Evolutionary conservation across 2,113 vertebrate genomes (phyloP), one percentile per base, ranked within the genome.

Genomic region (Pterophyllum scalare): DNA sequence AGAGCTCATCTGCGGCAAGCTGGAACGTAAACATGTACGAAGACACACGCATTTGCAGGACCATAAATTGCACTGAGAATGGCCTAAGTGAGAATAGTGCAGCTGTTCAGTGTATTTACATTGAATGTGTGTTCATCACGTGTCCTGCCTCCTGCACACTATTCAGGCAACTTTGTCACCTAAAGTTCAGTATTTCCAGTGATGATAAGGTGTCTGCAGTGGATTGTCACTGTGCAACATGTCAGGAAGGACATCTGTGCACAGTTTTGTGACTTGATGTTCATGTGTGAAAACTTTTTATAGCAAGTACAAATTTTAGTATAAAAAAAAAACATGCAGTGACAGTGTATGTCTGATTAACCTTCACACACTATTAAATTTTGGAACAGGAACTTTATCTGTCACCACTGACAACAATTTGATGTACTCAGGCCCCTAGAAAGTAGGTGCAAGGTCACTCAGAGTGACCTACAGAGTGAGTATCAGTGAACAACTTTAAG

Each of bases 341-440:
- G 24, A 79, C 2, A 35, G 38, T 3, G 3, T 38, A 13, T 78
- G 3, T 81, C 57, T 75, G 58, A 7, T 20, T 56, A 81, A 89
- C 80, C 78, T 87, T 90, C 82, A 12, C 13, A 75, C 81, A 35
- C 6, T 6, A 76, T 52, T 65, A 8, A 1, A 26, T 57, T 46
- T 35, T 61, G 67, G 33, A 43, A 67, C 40, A 46, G 15, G 33
- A 15, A 46, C 43, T 46, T 5, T n/a, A 40, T 22, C 33, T 26
- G 70, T 40, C 13, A 8, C 7, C 11, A 20, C 6, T 56, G n/a
- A 64, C 22, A 3, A n/a, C 5, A 24, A 13, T 22, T 33, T 7
- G 31, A 9, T 62, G 24, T 35, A 19, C 52, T 61, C 15, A 6
- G n/a, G 22, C 1, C 52, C 28, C 8, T 12, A 75, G 17, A 17